Evolutionary conservation across 2,888 invertebrate genomes (phyloP).

Genomic region (Heteropelma amictum): DNA sequence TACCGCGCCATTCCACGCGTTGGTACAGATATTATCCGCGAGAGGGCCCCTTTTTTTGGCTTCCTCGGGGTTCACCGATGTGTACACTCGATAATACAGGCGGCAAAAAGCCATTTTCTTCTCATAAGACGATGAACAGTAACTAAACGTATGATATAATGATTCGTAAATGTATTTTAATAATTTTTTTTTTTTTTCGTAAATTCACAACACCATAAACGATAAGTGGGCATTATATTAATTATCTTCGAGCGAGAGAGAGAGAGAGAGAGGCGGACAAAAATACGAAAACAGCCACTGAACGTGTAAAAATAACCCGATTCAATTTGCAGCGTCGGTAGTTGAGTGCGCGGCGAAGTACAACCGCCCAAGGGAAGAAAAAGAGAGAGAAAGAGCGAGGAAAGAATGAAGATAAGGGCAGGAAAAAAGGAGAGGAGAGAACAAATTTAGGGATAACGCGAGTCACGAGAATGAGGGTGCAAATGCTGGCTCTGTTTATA

Average conservation of each 20-base stretch:
- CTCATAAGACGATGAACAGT: slow-evolving; percentile 15
- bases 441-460: slow-evolving; percentile 58
- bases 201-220: neutral
- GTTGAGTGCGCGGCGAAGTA: neutral
- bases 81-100: neutral
- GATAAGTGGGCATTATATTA: slow-evolving; percentile 29
- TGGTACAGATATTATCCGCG: slow-evolving; percentile 23
- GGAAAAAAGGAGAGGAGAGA: neutral
- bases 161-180: slow-evolving; percentile 3
- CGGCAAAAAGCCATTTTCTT: slow-evolving; percentile 23
- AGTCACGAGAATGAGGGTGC: slow-evolving; percentile 63
- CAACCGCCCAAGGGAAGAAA: neutral
- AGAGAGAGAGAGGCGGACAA: too few relatives aligned
- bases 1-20: slow-evolving; percentile 24
- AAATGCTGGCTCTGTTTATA: slow-evolving; percentile 59
- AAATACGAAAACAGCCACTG: slow-evolving; percentile 16
- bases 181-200: neutral
- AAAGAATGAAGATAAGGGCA: neutral
- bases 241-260: slow-evolving; percentile 18
- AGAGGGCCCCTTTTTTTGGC: slow-evolving; percentile 27
- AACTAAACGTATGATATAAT: slow-evolving; percentile 12
- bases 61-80: slow-evolving; percentile 9
- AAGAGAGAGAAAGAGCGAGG: neutral
- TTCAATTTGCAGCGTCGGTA: slow-evolving; percentile 37
- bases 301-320: slow-evolving; percentile 36